Percentiles rank a stretch among this genome's conserved stretches.
phyloP scores from a whole-genome alignment of 1,140 invertebrate genomes.

The Bombyx mori region DNA sequence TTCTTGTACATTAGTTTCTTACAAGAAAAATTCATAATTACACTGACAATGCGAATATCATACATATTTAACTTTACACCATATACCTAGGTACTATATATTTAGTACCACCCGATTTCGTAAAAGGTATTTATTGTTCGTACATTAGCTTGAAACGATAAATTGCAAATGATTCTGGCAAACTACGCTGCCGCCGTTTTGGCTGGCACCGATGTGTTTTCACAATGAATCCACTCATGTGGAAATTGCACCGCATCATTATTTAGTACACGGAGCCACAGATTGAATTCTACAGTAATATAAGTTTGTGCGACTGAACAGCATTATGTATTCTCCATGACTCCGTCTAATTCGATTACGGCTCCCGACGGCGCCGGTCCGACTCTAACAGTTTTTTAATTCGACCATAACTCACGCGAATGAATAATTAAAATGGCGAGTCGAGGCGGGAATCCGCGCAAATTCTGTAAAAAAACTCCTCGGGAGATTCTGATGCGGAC shows the following conservation, averaged over 20 bases:
- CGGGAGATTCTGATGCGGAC: conserved; percentile 23
- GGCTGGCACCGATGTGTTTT: conserved; percentile 31
- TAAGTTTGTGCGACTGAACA: conserved; percentile 10
- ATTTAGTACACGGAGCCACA: neutral
- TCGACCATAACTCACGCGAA: conserved; percentile 71
- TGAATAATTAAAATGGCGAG: conserved; percentile 71
- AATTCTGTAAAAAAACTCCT: conserved; percentile 53
- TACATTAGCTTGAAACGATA: conserved; percentile 37
- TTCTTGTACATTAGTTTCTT: too few species aligned
- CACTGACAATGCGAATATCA: too few species aligned
- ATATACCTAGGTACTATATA: too few species aligned
- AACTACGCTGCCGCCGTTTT: conserved; percentile 25
- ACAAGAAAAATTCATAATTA: too few species aligned
- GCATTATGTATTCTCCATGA: conserved; percentile 63
- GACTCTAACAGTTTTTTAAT: conserved; percentile 73
- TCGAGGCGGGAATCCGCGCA: conserved; percentile 49
- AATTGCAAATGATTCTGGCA: conserved; percentile 51
- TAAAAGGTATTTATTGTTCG: conserved; percentile 4
- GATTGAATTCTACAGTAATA: neutral
- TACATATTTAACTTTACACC: too few species aligned
- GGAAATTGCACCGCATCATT: conserved; percentile 5
- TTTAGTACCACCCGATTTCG: too few species aligned
- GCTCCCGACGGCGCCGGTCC: conserved; percentile 55
- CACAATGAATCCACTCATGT: conserved; percentile 24
- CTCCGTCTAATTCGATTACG: conserved; percentile 63